Evolutionary conservation across 2,113 vertebrate species (phyloP).

Genomic region (Laticauda colubrina): DNA sequence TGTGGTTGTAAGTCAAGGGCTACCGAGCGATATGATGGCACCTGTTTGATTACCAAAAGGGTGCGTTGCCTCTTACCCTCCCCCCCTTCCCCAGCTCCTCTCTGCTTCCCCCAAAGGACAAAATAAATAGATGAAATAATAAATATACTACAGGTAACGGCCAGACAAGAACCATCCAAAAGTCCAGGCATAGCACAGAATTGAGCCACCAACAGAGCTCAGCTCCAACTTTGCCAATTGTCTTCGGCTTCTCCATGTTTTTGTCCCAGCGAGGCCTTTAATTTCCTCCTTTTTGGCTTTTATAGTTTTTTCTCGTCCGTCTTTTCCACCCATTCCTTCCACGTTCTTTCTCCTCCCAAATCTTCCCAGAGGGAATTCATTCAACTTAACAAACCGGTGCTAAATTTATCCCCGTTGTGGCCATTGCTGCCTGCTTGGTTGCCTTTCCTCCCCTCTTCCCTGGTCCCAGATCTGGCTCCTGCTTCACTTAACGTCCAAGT

Average conservation of each 20-base stretch:
- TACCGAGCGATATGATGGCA: neutral
- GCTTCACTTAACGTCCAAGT: neutral
- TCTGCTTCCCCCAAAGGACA: neutral
- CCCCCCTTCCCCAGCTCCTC: neutral
- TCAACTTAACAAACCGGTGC: neutral
- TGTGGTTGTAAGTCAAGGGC: neutral
- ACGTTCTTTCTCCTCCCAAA: neutral
- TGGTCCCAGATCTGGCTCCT: neutral
- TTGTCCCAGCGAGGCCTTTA: too few relatives aligned
- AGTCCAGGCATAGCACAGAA: neutral
- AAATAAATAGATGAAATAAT: slow-evolving; percentile 27
- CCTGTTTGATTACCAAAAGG: neutral
- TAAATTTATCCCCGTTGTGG: neutral
- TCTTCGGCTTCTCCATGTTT: neutral
- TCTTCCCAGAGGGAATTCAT: neutral
- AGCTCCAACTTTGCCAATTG: neutral
- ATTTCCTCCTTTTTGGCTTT: neutral
- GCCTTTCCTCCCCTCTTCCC: too few relatives aligned
- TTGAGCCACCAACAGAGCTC: neutral
- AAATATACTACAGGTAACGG: slow-evolving; percentile 1
- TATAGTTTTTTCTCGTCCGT: neutral
- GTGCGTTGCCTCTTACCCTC: neutral
- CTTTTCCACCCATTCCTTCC: neutral
- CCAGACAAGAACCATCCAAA: neutral
- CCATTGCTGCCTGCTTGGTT: neutral